Percentiles rank a stretch among this genome's conserved stretches.
These are phyloP conservation scores for Serrognathus titanus DNA, from an alignment of 2,888 invertebrate species.

Conservation along the genomic window DNA sequence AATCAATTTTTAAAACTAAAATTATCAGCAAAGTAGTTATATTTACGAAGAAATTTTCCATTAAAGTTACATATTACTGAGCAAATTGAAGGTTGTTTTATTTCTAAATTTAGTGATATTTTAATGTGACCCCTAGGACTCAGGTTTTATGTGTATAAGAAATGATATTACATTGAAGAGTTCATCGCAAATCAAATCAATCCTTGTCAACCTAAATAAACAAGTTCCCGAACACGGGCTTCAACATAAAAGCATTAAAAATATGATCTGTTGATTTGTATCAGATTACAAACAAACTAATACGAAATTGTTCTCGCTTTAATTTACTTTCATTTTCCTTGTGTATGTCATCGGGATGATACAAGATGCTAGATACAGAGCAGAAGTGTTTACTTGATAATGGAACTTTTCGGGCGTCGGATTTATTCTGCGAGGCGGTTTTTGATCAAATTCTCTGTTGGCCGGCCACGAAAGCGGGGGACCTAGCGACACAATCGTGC, in stretches of 20 bases:
- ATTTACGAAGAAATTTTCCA: too few relatives aligned
- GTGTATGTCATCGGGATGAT: slow-evolving; percentile 4
- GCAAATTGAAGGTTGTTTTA: too few relatives aligned
- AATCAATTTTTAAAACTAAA: too few relatives aligned
- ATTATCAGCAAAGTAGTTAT: too few relatives aligned
- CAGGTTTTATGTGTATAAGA: too few relatives aligned
- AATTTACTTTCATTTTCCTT: slow-evolving; percentile 13
- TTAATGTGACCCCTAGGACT: too few relatives aligned
- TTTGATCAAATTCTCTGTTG: slow-evolving; percentile 57
- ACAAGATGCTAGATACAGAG: slow-evolving; percentile 9
- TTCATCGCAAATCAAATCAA: background rate
- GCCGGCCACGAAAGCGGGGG: slow-evolving; percentile 49
- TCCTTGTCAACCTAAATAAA: slow-evolving; percentile 12
- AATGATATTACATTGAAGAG: too few relatives aligned
- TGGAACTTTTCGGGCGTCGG: slow-evolving; percentile 6
- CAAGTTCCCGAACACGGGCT: slow-evolving; percentile 1
- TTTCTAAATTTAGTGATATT: too few relatives aligned
- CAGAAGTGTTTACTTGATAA: slow-evolving; percentile 14
- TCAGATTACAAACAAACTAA: slow-evolving; percentile 18
- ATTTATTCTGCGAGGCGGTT: slow-evolving; percentile 43
- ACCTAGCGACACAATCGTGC: slow-evolving; percentile 47
- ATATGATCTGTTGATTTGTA: slow-evolving; percentile 14
- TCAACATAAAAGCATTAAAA: slow-evolving; percentile 6
- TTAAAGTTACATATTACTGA: too few relatives aligned
- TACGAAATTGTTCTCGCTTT: slow-evolving; percentile 8